These are phyloP conservation scores for Dendrolimus houi DNA, from an alignment of 2,888 invertebrate genomes.

Conservation along the genomic window DNA sequence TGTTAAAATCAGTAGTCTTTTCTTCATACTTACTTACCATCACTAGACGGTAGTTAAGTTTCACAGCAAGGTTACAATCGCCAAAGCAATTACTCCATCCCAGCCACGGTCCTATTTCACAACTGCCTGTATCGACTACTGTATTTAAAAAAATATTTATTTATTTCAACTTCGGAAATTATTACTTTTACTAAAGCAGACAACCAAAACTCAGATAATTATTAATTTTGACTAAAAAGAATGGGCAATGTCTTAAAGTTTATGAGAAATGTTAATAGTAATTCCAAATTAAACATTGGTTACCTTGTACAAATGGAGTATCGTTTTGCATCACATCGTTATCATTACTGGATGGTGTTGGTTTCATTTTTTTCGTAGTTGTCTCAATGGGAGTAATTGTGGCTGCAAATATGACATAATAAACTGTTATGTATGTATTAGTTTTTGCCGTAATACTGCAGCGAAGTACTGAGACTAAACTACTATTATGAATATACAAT, in stretches of 20 bases:
- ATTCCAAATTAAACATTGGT: slow-evolving; percentile 8
- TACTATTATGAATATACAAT: too few relatives aligned
- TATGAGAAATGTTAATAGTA: too few relatives aligned
- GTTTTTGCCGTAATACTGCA: too few relatives aligned
- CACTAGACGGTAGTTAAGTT: slow-evolving; percentile 56
- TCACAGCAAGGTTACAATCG: slow-evolving; percentile 51
- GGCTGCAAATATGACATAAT: background rate
- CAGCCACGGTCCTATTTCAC: slow-evolving; percentile 53
- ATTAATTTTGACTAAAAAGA: too few relatives aligned
- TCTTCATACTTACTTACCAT: slow-evolving; percentile 30
- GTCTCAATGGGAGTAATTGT: slow-evolving; percentile 17
- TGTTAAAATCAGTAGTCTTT: too few relatives aligned
- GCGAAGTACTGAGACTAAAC: too few relatives aligned
- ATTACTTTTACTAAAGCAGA: too few relatives aligned
- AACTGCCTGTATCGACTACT: slow-evolving; percentile 10
- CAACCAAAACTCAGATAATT: too few relatives aligned
- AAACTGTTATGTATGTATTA: too few relatives aligned
- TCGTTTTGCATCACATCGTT: slow-evolving; percentile 64
- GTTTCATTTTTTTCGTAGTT: slow-evolving; percentile 41
- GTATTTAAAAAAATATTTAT: background rate
- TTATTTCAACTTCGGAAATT: too few relatives aligned
- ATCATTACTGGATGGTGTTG: slow-evolving; percentile 37
- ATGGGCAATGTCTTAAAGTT: too few relatives aligned
- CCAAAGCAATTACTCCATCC: slow-evolving; percentile 64
- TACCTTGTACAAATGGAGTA: slow-evolving; percentile 30